phyloP scores from a whole-genome alignment of 2,113 vertebrate species.

The Cacatua alba region DNA sequence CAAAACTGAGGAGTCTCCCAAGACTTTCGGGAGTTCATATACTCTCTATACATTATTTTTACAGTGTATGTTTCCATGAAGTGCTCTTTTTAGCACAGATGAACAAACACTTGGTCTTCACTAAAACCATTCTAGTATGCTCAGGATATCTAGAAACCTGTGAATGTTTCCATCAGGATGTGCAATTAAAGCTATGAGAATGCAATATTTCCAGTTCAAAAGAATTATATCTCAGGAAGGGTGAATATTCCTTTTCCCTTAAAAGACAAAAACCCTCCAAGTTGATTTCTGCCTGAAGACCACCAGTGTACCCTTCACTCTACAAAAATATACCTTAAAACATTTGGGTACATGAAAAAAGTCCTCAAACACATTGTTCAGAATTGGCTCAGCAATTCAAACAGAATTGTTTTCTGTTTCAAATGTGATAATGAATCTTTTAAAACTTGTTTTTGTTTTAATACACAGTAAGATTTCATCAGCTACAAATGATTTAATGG shows the following conservation, averaged over 20 bases:
- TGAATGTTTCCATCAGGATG: neutral
- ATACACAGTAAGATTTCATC: neutral
- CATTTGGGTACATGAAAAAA: neutral
- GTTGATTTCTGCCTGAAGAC: neutral
- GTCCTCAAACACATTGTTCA: neutral
- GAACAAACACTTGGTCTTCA: neutral
- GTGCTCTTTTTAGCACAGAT: neutral
- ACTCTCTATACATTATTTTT: neutral
- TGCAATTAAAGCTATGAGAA: neutral
- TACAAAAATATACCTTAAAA: neutral
- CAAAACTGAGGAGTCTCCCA: neutral
- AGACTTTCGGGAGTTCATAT: neutral
- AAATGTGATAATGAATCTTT: neutral
- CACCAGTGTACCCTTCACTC: neutral
- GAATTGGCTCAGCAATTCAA: neutral
- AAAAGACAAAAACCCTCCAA: neutral
- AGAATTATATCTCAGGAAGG: neutral
- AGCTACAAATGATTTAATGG: neutral
- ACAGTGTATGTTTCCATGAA: neutral
- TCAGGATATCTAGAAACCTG: neutral
- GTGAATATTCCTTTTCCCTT: neutral
- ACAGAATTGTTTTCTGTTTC: neutral
- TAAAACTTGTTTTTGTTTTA: neutral
- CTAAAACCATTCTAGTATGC: neutral
- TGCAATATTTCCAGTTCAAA: neutral